Base-by-base conservation (phyloP, 2,797 vertebrate genomes). In the Apodemus agrarius region DNA sequence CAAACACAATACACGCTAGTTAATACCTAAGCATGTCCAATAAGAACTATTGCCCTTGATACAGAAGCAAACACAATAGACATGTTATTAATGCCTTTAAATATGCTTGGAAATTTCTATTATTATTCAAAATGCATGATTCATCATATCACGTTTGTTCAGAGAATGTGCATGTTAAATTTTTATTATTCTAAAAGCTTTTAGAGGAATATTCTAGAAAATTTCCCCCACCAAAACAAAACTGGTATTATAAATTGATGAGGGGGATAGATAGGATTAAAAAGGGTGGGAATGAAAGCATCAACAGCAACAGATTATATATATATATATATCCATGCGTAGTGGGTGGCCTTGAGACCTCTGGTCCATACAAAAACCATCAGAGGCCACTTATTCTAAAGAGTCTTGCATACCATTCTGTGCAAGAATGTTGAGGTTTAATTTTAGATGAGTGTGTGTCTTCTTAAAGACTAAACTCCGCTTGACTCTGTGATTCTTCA, bases 391-490 rank as follows among this genome's bases (percentile, higher is more conserved):
- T 82, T 59, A 65, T 61, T 79, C 9, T 82, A 46, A 74, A 34
- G 26, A 75, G 16, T 67, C 5, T 14, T 49, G 29, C 82, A 34
- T 16, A 79, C 5, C 72, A 61, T 16, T 82, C 65, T 91, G 26
- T n/a, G 61, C 1, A 82, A 90, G 10, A 81, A 67, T 57, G n/a
- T 40, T 31, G 61, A 61, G 19, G 43, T 75, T 95, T 85, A 61
- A 59, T 93, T 95, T 57, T 69, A 40, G 46, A 52, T 78, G 40
- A 80, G 22, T 76, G 9, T 57, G 34, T 65, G 11, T 37, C 26
- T 63, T 69, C 67, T 83, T 79, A 90, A 81, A 40, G 34, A 75
- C 76, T 84, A 87, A 89, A 94, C 40, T 61, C 74, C 87, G 59
- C 63, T 69, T 63, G 17, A 40, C 52, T 24, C 1, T 65, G 85